A percentile compares a stretch with the other conserved stretches of the same genome.
Conservation (phyloP, 2,797 vertebrate species). For the Microcaecilia unicolor region DNA sequence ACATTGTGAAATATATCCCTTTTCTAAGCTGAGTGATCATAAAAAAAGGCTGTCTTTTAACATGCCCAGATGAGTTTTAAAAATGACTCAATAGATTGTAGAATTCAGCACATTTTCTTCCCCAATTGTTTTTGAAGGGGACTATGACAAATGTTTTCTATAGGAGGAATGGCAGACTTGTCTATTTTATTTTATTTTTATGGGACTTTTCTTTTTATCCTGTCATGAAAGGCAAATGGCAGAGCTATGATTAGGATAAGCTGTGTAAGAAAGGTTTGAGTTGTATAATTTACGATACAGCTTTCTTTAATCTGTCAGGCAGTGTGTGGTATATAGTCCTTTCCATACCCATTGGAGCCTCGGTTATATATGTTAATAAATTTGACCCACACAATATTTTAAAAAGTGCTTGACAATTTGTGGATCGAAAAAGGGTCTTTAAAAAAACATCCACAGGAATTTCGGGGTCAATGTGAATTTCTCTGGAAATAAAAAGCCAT, state of each 20-base stretch:
- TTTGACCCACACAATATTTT: constrained; percentile 24
- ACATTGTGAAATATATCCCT: constrained; percentile 16
- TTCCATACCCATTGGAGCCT: constrained; percentile 23
- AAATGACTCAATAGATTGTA: constrained; percentile 32
- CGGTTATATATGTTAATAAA: constrained; percentile 35
- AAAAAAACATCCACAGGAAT: constrained; percentile 13
- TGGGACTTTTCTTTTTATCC: constrained; percentile 44
- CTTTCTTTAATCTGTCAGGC: constrained; percentile 35
- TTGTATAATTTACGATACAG: constrained; percentile 31
- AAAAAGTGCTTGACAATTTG: constrained; percentile 23
- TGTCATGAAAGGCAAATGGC: constrained; percentile 38
- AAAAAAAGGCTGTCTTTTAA: constrained; percentile 20
- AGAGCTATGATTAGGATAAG: constrained; percentile 38
- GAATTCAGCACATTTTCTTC: constrained; percentile 40
- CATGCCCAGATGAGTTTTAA: constrained; percentile 21
- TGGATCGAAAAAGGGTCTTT: constrained; percentile 16
- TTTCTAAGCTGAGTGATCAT: constrained; percentile 8
- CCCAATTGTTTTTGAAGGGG: constrained; percentile 54
- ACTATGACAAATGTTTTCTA: constrained; percentile 43
- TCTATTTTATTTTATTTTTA: constrained; percentile 47
- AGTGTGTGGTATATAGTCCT: constrained; percentile 17
- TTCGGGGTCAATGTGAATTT: background rate
- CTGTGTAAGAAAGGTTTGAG: constrained; percentile 22
- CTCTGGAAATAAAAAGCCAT: background rate
- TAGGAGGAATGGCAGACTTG: constrained; percentile 34